A percentile compares a stretch with the other conserved stretches of the same genome.
Evolutionary conservation across 2,797 vertebrate species (phyloP).

Genomic region (Schizothorax lantsangensis): DNA sequence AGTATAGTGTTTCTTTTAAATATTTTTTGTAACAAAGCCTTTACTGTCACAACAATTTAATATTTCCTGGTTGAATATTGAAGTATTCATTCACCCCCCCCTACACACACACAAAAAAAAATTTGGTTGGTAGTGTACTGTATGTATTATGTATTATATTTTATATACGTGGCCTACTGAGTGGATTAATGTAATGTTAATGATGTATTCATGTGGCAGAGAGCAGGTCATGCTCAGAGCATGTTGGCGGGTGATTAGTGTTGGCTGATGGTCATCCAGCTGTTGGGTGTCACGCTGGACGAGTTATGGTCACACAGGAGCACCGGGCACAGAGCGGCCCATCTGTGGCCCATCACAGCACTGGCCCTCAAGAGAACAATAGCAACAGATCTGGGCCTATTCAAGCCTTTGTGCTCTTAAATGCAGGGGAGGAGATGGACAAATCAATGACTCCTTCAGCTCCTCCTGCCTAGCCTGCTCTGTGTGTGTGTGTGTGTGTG

Average conservation of each 20-base stretch:
- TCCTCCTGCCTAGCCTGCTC: constrained; percentile 41
- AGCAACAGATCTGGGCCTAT: constrained; percentile 52
- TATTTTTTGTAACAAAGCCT: too few relatives aligned
- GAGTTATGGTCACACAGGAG: constrained; percentile 47
- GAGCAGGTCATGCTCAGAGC: not conserved
- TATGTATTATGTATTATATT: not conserved
- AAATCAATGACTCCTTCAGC: constrained; percentile 60
- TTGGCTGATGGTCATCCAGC: constrained; percentile 45
- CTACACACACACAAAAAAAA: not conserved
- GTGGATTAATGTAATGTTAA: constrained; percentile 6
- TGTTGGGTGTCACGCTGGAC: constrained; percentile 53
- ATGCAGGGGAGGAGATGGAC: constrained; percentile 57
- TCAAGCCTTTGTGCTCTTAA: constrained; percentile 62
- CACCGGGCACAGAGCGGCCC: constrained; percentile 49
- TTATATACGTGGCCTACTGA: not conserved
- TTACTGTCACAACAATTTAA: too few relatives aligned
- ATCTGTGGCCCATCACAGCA: constrained; percentile 57
- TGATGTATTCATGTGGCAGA: not conserved
- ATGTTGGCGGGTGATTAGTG: not conserved
- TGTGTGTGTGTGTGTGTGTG: constrained; percentile 36
- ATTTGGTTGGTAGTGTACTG: too few relatives aligned
- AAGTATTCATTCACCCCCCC: too few relatives aligned
- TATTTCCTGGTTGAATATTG: too few relatives aligned
- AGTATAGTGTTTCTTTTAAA: too few relatives aligned
- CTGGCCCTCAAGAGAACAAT: constrained; percentile 59